Evolutionary conservation across 2,113 vertebrate species (phyloP).

Genomic region (Lanius ludovicianus): DNA sequence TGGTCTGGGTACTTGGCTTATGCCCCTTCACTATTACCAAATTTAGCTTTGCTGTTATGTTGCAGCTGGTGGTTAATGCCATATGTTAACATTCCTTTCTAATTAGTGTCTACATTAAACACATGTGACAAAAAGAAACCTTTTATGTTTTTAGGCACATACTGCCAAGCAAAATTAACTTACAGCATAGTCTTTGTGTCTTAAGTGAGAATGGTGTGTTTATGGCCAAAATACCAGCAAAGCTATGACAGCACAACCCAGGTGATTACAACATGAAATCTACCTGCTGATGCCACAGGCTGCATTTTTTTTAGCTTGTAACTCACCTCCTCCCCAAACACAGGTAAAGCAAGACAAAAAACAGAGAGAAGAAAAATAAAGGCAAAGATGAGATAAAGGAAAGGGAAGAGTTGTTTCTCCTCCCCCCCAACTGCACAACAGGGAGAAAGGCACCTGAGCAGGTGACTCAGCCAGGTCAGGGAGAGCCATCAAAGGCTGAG

Average conservation of each 20-base stretch:
- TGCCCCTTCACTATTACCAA: background rate
- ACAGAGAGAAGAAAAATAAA: background rate
- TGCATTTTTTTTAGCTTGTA: background rate
- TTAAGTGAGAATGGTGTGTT: background rate
- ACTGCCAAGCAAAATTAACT: background rate
- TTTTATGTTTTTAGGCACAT: background rate
- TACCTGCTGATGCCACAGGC: background rate
- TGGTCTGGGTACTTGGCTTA: background rate
- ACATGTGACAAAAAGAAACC: background rate
- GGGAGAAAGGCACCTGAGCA: background rate
- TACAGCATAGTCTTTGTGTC: background rate
- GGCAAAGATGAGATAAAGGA: background rate
- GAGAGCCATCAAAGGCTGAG: background rate
- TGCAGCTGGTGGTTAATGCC: background rate
- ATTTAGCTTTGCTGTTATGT: background rate
- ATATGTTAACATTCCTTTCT: background rate
- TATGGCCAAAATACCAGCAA: background rate
- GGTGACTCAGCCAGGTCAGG: background rate
- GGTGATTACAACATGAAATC: background rate
- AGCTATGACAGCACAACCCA: background rate
- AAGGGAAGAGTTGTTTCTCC: background rate
- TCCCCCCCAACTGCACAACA: background rate
- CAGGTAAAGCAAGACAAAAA: background rate
- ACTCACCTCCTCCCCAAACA: rapidly evolving
- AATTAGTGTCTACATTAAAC: background rate